Base-by-base conservation (phyloP, 2,888 invertebrate species). In the Rotaria socialis region DNA sequence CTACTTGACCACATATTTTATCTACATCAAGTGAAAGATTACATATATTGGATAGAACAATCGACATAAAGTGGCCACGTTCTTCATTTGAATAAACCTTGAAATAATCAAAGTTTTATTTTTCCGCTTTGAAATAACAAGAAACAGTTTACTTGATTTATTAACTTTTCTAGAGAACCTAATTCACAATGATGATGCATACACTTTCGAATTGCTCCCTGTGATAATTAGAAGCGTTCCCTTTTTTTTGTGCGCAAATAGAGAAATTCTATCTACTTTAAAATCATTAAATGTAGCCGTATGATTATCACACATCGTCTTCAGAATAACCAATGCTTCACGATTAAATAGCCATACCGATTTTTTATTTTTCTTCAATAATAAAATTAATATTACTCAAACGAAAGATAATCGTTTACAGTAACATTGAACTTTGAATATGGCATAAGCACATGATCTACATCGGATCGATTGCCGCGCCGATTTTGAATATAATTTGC, bases 1-100 rank as follows among this genome's bases (percentile, higher is more conserved):
- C 11, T 80, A 80, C 80, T 47, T 24, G 47, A 14, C 47, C 8
- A 80, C 41, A 80, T 22, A 47, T 47, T 43, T 6, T 47, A 24
- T 80, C 80, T 0, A 80, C 43, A 80, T 43, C 5, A 11, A 80
- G 14, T 80, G 47, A 47, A 22, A 47, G n/a, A 2, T 2, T n/a
- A 47, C 43, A 47, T 8, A 80, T 80, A 80, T 80, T 80, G 47
- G 80, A 16, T n/a, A 80, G 47, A 47, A 80, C 47, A 43, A 22
- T n/a, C 4, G n/a, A 80, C 47, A 80, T n/a, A n/a, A 80, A 80
- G 6, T 80, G 10, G 10, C 0, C 14, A 47, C 47, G 43, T 47
- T 80, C 80, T n/a, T 80, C 80, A 1, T 24, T n/a, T 24, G 80
- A 80, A 47, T 80, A 80, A 47, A 80, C 24, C 80, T 80, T 4